phyloP scores from a whole-genome alignment of 1,140 invertebrate species.

The Lepeophtheirus salmonis region DNA sequence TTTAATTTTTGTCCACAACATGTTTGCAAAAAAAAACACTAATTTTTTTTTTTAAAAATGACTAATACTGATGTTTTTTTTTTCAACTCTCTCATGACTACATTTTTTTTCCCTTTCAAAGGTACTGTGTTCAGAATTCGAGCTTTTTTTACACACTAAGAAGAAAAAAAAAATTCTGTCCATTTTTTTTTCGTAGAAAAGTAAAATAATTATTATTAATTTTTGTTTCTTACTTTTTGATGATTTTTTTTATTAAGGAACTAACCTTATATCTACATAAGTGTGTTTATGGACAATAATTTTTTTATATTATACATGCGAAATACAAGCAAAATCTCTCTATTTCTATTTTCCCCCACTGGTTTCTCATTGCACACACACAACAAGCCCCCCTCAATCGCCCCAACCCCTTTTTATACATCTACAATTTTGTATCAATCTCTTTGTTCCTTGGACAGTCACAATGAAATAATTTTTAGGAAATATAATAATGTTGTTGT shows the following conservation, averaged over 20 bases:
- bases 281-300: not conserved
- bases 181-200: too few species aligned
- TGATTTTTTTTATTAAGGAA: not conserved
- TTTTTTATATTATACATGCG: not conserved
- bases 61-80: too few species aligned
- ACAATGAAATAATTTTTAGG: not conserved
- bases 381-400: too few species aligned
- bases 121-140: not conserved
- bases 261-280: not conserved
- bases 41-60: too few species aligned
- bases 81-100: not conserved
- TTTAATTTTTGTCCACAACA: too few species aligned
- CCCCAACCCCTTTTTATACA: not conserved
- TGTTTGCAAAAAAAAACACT: not conserved
- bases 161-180: too few species aligned
- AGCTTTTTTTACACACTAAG: not conserved
- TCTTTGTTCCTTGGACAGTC: not conserved
- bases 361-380: too few species aligned
- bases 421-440: not conserved
- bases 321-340: not conserved
- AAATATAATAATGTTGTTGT: too few species aligned
- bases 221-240: not conserved
- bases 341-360: too few species aligned
- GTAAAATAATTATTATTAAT: too few species aligned
- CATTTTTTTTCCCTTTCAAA: not conserved